Conservation (phyloP, 2,888 invertebrate genomes). For the Hanleya hanleyi region DNA sequence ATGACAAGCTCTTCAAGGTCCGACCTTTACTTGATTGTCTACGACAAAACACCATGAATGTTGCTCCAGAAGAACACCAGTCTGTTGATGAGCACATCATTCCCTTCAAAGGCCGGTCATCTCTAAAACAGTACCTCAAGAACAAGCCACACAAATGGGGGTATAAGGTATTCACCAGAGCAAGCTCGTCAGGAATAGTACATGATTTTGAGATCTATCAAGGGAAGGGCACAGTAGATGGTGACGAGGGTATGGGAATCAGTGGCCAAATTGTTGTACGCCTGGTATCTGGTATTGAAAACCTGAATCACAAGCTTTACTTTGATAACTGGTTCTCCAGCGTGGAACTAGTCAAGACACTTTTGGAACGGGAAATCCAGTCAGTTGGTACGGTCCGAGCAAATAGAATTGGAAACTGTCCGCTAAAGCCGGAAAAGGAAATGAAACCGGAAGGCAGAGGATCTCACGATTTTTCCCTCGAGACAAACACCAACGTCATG, state of each 20-base stretch:
- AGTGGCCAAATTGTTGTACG: constrained; percentile 4
- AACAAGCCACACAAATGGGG: constrained; percentile 39
- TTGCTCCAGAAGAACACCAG: constrained; percentile 52
- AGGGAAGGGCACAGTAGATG: constrained; percentile 6
- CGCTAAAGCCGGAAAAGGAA: constrained; percentile 34
- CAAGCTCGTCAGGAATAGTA: constrained; percentile 7
- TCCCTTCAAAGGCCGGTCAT: constrained; percentile 54
- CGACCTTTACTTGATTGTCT: constrained; percentile 29
- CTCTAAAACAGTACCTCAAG: constrained; percentile 32
- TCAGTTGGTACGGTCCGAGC: constrained; percentile 11
- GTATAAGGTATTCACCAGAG: constrained; percentile 34
- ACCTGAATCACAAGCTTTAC: constrained; percentile 18
- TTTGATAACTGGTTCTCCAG: constrained; percentile 21
- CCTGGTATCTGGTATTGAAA: neutral
- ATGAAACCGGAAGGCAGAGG: constrained; percentile 35
- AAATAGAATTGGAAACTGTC: constrained; percentile 23
- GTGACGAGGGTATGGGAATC: neutral
- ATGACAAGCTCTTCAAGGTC: constrained; percentile 17
- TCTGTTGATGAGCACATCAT: constrained; percentile 58
- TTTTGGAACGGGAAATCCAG: constrained; percentile 6
- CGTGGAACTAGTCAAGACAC: constrained; percentile 11
- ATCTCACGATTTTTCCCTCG: constrained; percentile 26
- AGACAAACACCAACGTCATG: constrained; percentile 22
- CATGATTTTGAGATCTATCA: constrained; percentile 32
- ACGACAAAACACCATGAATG: constrained; percentile 31